Base-by-base conservation (phyloP, 2,888 invertebrate species). In the Pimpla rufipes region DNA sequence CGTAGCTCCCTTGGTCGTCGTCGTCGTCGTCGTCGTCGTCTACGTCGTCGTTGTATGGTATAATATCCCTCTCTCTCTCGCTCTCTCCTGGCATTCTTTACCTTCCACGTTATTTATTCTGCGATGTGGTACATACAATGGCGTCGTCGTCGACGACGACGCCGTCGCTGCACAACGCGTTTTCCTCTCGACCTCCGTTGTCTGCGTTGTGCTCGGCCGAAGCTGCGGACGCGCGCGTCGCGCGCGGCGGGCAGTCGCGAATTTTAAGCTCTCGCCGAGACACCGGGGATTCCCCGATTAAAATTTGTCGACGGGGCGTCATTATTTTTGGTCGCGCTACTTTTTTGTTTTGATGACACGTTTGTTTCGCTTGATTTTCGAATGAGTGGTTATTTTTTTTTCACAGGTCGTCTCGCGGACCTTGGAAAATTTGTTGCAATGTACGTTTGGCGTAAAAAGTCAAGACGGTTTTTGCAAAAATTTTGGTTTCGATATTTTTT, bases 31-130 rank as follows among this genome's bases (percentile, higher is more conserved):
- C 73, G 71, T 70, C 47, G 73, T 62, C 79, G 68, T 29, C 55
- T 23, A 11, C 62, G 59, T 47, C 37, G 70, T 62, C 62, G 80
- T 81, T 76, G 81, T 78, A 83, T 88, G 88, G 90, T 90, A 91
- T 90, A 91, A 90, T 91, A 91, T 92, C 92, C 92, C 91, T 92
- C 91, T 92, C 91, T 88, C 90, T 91, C 90, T 29, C 91, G 88
- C 90, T 92, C 91, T 92, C 91, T 88, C 90, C 91, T 90, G 91
- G 92, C 92, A 92, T 92, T 91, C 92, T 91, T 92, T 89, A 90
- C 87, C 87, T 87, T 88, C 88, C 88, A 88, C 90, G 90, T 91
- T 90, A 91, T 90, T 90, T 90, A 91, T 90, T 90, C 90, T 89
- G 86, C 87, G 88, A 88, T 85, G 89, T 87, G 88, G 85, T 85